phyloP scores from a whole-genome alignment of 92 coral and sea anemone species.

The Scolanthus callimorphus region DNA sequence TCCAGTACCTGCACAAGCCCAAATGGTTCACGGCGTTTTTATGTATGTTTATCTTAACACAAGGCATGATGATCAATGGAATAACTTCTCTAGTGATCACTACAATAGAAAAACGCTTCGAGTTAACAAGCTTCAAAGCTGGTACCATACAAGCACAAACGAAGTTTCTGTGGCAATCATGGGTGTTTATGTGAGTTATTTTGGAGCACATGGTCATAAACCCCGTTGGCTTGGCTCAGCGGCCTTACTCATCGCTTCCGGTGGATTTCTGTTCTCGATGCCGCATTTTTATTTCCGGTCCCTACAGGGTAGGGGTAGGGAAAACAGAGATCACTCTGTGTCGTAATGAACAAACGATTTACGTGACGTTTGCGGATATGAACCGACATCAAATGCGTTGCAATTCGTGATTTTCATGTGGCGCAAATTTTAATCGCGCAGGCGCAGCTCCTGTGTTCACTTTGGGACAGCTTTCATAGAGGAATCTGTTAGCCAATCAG shows the following conservation, averaged over 20 bases:
- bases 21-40: slow-evolving; percentile 22
- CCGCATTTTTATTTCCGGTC: no score
- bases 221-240: slow-evolving; percentile 13
- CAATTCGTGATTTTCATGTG: slow-evolving; percentile 25
- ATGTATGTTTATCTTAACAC: slow-evolving; percentile 5
- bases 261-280: slow-evolving; percentile 15
- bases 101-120: slow-evolving; percentile 31
- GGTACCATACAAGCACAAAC: slow-evolving; percentile 33
- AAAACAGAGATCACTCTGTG: no score
- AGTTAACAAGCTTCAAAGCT: slow-evolving; percentile 19
- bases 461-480: slow-evolving; percentile 41
- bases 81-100: slow-evolving; percentile 24
- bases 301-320: no score
- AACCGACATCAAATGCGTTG: slow-evolving; percentile 16
- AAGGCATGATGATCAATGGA: slow-evolving; percentile 19
- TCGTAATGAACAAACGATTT: no score
- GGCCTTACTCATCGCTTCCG: slow-evolving; percentile 10
- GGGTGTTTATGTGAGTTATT: slow-evolving; percentile 35
- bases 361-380: neutral
- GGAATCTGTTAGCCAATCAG: slow-evolving; percentile 21
- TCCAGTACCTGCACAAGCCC: slow-evolving; percentile 25
- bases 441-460: slow-evolving; percentile 49
- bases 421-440: slow-evolving; percentile 42
- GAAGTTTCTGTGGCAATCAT: slow-evolving; percentile 22
- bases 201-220: slow-evolving; percentile 38